phyloP scores from a whole-genome alignment of 2,888 invertebrate genomes.

The Hydroisotoma schaefferi region DNA sequence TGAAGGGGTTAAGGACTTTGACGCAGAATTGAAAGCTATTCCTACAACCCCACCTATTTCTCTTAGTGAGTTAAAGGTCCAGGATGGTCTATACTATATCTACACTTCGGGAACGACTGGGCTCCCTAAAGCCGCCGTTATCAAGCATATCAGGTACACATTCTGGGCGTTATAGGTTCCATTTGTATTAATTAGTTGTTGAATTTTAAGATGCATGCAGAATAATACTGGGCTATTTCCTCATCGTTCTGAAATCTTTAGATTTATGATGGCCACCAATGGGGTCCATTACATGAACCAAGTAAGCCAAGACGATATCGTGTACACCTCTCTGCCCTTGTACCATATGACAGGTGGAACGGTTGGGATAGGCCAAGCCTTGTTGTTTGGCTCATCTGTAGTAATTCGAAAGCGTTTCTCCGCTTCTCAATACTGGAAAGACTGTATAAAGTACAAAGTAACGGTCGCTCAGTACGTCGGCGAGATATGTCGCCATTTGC shows the following conservation, averaged over 20 bases:
- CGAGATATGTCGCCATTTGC: constrained; percentile 82
- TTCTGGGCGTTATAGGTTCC: background rate
- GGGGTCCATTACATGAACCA: constrained; percentile 56
- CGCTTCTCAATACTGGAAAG: constrained; percentile 59
- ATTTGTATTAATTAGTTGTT: background rate
- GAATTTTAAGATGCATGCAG: background rate
- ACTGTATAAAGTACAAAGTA: constrained; percentile 57
- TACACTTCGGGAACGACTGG: constrained; percentile 98
- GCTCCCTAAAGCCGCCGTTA: constrained; percentile 40
- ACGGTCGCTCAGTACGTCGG: constrained; percentile 78
- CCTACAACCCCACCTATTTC: constrained; percentile 21
- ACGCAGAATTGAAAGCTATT: constrained; percentile 24
- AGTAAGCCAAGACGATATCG: constrained; percentile 64
- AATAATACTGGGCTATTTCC: background rate
- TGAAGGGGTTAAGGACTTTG: constrained; percentile 24
- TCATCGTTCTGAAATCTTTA: background rate
- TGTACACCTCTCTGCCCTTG: constrained; percentile 85
- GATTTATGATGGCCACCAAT: constrained; percentile 36
- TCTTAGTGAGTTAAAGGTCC: constrained; percentile 55
- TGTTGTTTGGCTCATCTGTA: constrained; percentile 76
- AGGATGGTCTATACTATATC: constrained; percentile 83
- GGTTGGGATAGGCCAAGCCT: constrained; percentile 75
- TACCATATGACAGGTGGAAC: constrained; percentile 96
- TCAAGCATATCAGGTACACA: constrained; percentile 40
- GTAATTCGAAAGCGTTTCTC: constrained; percentile 62